Percentiles rank a stretch among this genome's conserved stretches.
Conservation (phyloP, 2,113 vertebrate species). For the Rhabdomys dilectus region DNA sequence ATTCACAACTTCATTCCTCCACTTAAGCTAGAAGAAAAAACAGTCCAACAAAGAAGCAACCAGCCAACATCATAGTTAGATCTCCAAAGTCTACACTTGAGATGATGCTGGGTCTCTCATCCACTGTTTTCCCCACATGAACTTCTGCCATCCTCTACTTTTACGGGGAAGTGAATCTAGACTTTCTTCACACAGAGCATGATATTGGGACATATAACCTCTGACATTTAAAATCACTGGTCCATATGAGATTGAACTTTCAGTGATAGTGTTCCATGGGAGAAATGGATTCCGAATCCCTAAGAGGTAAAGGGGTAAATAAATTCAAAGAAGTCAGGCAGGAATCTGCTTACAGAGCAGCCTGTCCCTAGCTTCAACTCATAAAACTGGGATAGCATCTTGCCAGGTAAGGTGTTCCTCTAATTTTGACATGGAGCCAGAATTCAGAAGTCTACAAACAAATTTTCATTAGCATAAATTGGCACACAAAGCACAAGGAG, state of each 20-base stretch:
- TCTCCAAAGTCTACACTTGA: not conserved
- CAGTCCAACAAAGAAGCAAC: not conserved
- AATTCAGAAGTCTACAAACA: slow-evolving; percentile 6
- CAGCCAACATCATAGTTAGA: not conserved
- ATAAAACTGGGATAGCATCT: not conserved
- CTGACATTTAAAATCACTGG: not conserved
- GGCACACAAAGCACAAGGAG: not conserved
- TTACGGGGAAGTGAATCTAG: not conserved
- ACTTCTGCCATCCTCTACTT: not conserved
- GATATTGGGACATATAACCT: not conserved
- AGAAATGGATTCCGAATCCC: not conserved
- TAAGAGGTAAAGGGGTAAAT: not conserved
- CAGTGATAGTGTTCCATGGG: not conserved
- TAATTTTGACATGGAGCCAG: not conserved
- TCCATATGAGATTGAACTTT: not conserved
- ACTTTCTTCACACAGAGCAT: not conserved
- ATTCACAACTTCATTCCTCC: not conserved
- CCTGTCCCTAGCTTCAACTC: not conserved
- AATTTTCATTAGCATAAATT: not conserved
- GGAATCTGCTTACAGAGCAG: not conserved
- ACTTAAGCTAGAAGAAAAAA: not conserved
- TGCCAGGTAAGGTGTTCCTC: slow-evolving; percentile 1
- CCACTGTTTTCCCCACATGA: not conserved
- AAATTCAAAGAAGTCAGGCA: not conserved
- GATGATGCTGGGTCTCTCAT: not conserved